These are phyloP conservation scores for Drosophila pallidifrons DNA, from an alignment of 1,140 invertebrate species.

Conservation along the genomic window DNA sequence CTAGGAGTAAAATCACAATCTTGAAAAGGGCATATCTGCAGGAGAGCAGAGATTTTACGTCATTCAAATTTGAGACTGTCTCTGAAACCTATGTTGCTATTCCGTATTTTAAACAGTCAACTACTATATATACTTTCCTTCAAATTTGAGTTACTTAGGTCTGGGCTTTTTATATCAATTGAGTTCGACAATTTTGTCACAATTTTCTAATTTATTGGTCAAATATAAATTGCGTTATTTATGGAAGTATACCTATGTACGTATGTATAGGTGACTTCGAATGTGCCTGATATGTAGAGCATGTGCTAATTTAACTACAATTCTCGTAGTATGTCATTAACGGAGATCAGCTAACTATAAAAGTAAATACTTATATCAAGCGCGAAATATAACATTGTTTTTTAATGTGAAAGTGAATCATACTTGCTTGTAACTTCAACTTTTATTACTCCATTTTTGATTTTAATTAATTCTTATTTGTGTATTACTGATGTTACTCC, in stretches of 20 bases:
- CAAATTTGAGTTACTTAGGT: background rate
- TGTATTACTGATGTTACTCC: no score
- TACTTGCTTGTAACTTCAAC: background rate
- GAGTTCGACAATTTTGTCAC: background rate
- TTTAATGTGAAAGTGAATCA: background rate
- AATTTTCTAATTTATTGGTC: background rate
- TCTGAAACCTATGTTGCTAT: no score
- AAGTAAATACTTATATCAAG: slow-evolving; percentile 25
- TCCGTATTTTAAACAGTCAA: no score
- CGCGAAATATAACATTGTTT: background rate
- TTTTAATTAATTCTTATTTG: background rate
- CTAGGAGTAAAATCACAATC: no score
- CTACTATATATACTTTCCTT: background rate
- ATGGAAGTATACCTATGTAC: background rate
- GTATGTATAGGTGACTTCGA: background rate
- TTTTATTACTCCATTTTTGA: background rate
- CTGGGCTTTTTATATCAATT: no score
- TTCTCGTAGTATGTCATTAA: slow-evolving; percentile 29
- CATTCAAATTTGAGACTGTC: no score
- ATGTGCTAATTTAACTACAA: slow-evolving; percentile 27
- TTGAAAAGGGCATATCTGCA: no score
- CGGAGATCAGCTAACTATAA: slow-evolving; percentile 26
- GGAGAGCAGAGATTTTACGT: no score
- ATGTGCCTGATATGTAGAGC: background rate
- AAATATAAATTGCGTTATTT: background rate